Evolutionary conservation across 2,888 invertebrate genomes (phyloP), one percentile per base, ranked within the genome.

Genomic region (Tiliacea aurago): DNA sequence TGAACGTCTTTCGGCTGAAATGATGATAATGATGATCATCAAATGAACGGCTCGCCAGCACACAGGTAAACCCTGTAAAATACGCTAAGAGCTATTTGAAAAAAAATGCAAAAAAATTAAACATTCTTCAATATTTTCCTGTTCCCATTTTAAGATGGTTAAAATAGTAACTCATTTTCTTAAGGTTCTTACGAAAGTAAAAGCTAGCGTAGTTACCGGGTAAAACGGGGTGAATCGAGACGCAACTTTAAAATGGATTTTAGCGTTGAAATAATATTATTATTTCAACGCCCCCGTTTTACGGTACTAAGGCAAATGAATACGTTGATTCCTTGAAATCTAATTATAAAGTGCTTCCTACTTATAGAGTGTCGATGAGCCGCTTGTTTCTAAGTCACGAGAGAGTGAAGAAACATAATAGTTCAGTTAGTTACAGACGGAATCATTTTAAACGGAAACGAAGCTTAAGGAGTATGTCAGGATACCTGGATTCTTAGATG

Each of bases 321-420:
- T 4, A 37, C 20, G 20, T 37, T 71, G 47, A 55, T 37, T 47
- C 58, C 53, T 58, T 58, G 5, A 43, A 67, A 9, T n/a, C 10
- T 20, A 10, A 43, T n/a, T 71, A 47, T 47, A 56, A 41, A 58
- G 47, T 18, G 47, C 28, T 47, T 41, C n/a, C 15, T 58, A 28
- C 41, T 73, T 56, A 71, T 11, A 71, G 37, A n/a, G 20, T 72
- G 4, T 56, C 56, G 20, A 72, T 47, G 37, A 45, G 15, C 15
- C 47, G 0, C 37, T 20, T 71, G 23, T 37, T 70, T 23, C 33
- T 15, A 20, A 70, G 13, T 55, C 23, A 55, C 37, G 33, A 28
- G 37, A 7, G 15, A 33, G 23, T 23, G n/a, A 62, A n/a, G n/a
- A 11, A 63, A 63, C 45, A 45, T n/a, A 11, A 18, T 10, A 10